phyloP scores from a whole-genome alignment of 2,888 invertebrate species.

The Drosophila anomelani region DNA sequence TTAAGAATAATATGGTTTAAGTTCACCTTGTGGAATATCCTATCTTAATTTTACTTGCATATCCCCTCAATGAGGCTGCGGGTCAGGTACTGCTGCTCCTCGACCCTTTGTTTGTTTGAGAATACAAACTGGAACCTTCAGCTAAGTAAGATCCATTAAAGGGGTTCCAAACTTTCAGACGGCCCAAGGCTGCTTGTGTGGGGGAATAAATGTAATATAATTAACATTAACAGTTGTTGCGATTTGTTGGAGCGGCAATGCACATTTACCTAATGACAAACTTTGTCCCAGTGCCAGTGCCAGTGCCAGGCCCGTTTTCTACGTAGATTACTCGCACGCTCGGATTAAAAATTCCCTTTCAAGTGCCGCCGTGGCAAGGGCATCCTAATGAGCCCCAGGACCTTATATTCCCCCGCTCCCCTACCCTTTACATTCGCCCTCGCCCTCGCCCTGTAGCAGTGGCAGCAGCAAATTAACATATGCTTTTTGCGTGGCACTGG shows the following conservation, averaged over 20 bases:
- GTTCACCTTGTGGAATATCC: conserved; percentile 12
- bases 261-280: conserved; percentile 63
- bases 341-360: conserved; percentile 69
- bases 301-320: conserved; percentile 19
- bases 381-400: conserved; percentile 53
- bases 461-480: conserved; percentile 69
- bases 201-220: conserved; percentile 54
- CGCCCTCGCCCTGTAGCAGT: conserved; percentile 3
- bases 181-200: conserved; percentile 20
- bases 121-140: conserved; percentile 12
- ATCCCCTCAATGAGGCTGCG: conserved; percentile 17
- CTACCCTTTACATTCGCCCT: neutral
- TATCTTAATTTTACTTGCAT: neutral
- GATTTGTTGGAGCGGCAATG: conserved; percentile 65
- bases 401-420: conserved; percentile 11
- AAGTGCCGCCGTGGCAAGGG: conserved; percentile 52
- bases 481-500: conserved; percentile 63
- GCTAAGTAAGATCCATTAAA: conserved; percentile 18
- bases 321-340: conserved; percentile 57
- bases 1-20: neutral
- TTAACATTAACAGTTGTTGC: conserved; percentile 60
- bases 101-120: conserved; percentile 24
- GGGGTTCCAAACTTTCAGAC: conserved; percentile 13
- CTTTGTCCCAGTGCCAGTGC: conserved; percentile 26
- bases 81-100: conserved; percentile 31